phyloP scores from a whole-genome alignment of 2,113 vertebrate species.

The Proteles cristata region DNA sequence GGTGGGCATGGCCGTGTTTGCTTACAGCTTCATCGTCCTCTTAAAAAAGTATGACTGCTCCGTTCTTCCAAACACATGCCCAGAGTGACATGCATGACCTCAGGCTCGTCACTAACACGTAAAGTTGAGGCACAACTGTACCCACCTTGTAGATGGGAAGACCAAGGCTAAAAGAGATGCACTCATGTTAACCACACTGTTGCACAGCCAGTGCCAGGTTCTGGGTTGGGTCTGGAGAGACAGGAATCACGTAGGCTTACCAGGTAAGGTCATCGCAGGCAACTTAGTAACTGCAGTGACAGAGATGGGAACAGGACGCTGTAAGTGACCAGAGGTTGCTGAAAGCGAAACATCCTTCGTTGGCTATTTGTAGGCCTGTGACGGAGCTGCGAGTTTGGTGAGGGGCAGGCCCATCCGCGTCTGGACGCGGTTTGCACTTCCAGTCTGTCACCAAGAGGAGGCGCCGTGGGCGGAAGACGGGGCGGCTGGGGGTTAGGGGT shows the following conservation, averaged over 20 bases:
- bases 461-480: no score
- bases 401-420: fast-evolving
- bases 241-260: fast-evolving
- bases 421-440: no score
- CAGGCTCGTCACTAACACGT: neutral
- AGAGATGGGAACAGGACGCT: fast-evolving
- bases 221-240: neutral
- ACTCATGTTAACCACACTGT: neutral
- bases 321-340: neutral
- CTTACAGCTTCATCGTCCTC: constrained; percentile 98
- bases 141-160: neutral
- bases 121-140: neutral
- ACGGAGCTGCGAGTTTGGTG: neutral
- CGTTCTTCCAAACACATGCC: fast-evolving
- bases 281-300: fast-evolving
- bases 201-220: neutral
- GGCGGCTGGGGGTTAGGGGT: neutral
- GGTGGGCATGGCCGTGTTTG: constrained; percentile 98
- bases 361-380: neutral
- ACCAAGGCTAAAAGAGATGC: neutral
- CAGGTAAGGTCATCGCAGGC: neutral
- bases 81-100: fast-evolving
- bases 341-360: neutral
- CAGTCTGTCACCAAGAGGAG: fast-evolving
- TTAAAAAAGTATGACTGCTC: constrained; percentile 91